These are phyloP conservation scores for Acipenser transmontanus DNA, from an alignment of 2,797 vertebrate species.

Conservation along the genomic window DNA sequence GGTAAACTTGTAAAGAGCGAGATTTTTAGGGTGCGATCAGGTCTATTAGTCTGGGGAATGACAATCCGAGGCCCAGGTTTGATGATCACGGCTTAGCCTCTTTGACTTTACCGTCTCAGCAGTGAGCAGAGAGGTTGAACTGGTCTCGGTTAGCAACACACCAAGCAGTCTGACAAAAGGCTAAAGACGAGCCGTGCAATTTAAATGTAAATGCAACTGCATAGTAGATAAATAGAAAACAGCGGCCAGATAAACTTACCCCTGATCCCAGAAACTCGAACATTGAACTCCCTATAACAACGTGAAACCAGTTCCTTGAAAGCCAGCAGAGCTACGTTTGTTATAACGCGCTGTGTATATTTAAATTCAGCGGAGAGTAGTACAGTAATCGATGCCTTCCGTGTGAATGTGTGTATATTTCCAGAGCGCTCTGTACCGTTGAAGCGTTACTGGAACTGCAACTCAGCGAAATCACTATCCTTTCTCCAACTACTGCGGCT, in stretches of 20 bases:
- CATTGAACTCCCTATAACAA: neutral
- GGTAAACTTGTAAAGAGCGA: no score
- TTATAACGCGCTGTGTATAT: neutral
- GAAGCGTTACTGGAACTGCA: neutral
- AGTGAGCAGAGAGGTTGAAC: no score
- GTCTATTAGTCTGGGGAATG: no score
- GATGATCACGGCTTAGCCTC: no score
- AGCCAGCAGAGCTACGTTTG: neutral
- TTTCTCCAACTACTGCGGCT: slow-evolving; percentile 8
- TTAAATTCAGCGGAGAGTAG: neutral
- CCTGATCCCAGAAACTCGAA: neutral
- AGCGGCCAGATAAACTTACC: slow-evolving; percentile 7
- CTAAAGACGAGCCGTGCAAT: no score
- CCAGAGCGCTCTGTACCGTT: neutral
- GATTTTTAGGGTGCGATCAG: no score
- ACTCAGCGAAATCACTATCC: slow-evolving; percentile 2
- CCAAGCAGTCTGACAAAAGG: no score
- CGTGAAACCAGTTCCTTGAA: neutral
- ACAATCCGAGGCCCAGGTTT: no score
- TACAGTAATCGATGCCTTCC: neutral
- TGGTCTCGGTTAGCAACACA: no score
- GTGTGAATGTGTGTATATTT: neutral
- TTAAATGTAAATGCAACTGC: no score
- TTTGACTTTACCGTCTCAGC: no score
- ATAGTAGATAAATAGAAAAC: no score